phyloP scores from a whole-genome alignment of 2,888 invertebrate species.

The Lapara coniferarum region DNA sequence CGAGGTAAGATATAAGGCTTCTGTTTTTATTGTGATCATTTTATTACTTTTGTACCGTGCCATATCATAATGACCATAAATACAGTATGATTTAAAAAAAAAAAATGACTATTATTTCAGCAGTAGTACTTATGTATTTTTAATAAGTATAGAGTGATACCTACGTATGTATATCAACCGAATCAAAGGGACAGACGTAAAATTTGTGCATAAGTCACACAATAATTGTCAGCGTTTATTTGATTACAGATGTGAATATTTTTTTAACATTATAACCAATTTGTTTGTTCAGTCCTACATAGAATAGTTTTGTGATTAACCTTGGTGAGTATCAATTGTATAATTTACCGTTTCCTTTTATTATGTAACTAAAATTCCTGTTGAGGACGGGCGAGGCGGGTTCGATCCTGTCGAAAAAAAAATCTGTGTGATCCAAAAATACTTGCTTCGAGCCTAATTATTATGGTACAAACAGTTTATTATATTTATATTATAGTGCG shows the following conservation, averaged over 20 bases:
- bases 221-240: not conserved
- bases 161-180: not conserved
- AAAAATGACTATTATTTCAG: slow-evolving; percentile 54
- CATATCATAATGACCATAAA: slow-evolving; percentile 39
- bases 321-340: slow-evolving; percentile 32
- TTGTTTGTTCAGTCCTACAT: slow-evolving; percentile 26
- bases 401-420: no score
- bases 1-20: slow-evolving; percentile 68
- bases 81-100: slow-evolving; percentile 48
- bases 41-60: slow-evolving; percentile 38
- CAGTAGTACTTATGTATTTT: not conserved
- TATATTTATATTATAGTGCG: no score
- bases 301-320: slow-evolving; percentile 32
- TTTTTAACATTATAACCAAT: slow-evolving; percentile 22
- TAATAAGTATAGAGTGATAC: not conserved
- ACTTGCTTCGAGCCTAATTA: no score
- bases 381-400: no score
- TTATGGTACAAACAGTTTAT: no score
- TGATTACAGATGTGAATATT: not conserved
- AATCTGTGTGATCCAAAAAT: no score
- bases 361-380: not conserved
- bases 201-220: not conserved
- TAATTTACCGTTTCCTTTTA: not conserved
- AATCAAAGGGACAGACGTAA: not conserved
- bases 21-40: slow-evolving; percentile 60